Evolutionary conservation across 2,113 vertebrate species (phyloP), one percentile per base, ranked within the genome.

Genomic region (Triplophysa tibetana): DNA sequence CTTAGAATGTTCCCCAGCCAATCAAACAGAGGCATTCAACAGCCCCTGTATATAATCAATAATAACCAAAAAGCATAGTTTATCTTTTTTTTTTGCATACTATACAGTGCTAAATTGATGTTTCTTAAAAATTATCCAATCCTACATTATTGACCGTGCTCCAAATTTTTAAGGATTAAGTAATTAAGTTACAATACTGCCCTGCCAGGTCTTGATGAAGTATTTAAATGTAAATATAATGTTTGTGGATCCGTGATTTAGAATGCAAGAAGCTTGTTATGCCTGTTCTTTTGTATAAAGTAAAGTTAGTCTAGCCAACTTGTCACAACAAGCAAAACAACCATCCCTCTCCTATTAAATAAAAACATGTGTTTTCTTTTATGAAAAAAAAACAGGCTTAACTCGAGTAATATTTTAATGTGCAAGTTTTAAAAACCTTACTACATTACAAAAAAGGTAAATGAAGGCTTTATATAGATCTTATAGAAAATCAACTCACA

Each of bases 251-350:
- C 4, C 26, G 11, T 45, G 61, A 61, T 10, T 41, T 12, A 45
- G 70, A 38, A 38, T 19, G 24, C 24, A 24, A 58, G 4, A 23
- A 45, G 52, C 70, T 56, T 74, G 52, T 74, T 74, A 61, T 24
- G 54, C 56, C 21, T 24, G 70, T 74, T 61, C 41, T 61, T 74
- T 61, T 24, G 13, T 29, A 61, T 52, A 58, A 5, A 38, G 33
- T 7, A 38, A 38, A 5, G 33, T 38, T 7, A 6, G 8, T 58
- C n/a, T 75, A 19, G 26, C 23, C 23, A 8, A 11, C 58, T 29
- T 63, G 73, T 48, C 73, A 13, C 23, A 48, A 63, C 73, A 75
- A 6, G 58, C 60, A 63, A 4, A n/a, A 12, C 11, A 73, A 54
- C 68, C 4, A 11, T 43, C 60, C 60, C 38, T 74, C 13, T 43